These are phyloP conservation scores for Macropodus opercularis DNA, from an alignment of 2,797 vertebrate species.

Conservation along the genomic window DNA sequence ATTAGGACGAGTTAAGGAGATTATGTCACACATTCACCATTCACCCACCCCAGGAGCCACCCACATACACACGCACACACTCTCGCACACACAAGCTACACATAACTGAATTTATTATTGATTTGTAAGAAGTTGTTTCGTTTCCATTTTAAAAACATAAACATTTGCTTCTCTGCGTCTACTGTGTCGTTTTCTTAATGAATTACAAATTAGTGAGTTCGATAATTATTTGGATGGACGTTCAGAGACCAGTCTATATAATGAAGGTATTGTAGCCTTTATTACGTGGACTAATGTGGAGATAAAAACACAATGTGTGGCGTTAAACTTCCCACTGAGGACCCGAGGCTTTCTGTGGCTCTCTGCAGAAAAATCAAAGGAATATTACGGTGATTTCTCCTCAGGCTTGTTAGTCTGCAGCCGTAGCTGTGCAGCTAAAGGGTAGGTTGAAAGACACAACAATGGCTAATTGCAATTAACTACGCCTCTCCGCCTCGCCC, in stretches of 20 bases:
- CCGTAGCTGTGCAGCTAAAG: conserved; percentile 60
- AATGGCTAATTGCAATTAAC: conserved; percentile 85
- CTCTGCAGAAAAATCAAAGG: conserved; percentile 61
- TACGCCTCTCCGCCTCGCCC: conserved; percentile 78
- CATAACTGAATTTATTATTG: conserved; percentile 42
- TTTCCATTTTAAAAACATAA: not conserved
- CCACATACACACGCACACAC: conserved; percentile 57
- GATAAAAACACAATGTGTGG: conserved; percentile 17
- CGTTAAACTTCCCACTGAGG: conserved; percentile 17
- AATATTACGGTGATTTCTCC: conserved; percentile 60
- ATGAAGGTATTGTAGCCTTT: conserved; percentile 26
- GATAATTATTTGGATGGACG: not conserved
- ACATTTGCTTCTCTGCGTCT: not conserved
- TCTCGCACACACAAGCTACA: conserved; percentile 10
- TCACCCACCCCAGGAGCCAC: conserved; percentile 70
- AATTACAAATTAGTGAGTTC: not conserved
- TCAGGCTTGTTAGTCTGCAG: conserved; percentile 65
- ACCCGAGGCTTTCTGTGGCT: conserved; percentile 11
- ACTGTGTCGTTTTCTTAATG: not conserved
- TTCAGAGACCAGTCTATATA: fast-evolving
- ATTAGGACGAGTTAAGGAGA: conserved; percentile 89
- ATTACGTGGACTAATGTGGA: conserved; percentile 10
- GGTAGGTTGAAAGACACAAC: conserved; percentile 79
- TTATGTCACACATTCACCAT: conserved; percentile 85
- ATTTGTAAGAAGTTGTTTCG: conserved; percentile 13